These are phyloP conservation scores for Trichechus manatus DNA, from an alignment of 2,113 vertebrate genomes.

Conservation along the genomic window DNA sequence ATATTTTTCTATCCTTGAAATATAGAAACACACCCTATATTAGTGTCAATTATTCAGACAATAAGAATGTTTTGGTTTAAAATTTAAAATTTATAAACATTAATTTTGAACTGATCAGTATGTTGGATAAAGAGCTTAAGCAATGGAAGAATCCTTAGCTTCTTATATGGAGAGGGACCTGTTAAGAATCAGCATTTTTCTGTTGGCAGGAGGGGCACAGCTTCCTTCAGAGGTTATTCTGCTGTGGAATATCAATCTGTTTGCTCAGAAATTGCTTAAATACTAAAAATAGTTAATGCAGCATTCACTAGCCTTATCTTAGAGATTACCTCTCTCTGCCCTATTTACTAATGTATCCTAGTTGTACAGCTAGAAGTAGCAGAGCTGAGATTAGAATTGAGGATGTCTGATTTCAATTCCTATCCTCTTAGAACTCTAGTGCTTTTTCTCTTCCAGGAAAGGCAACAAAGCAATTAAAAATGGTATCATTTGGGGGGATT, in stretches of 20 bases:
- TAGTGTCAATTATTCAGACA: not conserved
- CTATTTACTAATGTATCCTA: not conserved
- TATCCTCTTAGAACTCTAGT: not conserved
- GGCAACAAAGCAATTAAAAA: not conserved
- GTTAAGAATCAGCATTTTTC: not conserved
- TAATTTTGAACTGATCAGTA: not conserved
- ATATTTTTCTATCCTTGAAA: conserved; percentile 22
- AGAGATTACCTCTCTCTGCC: not conserved
- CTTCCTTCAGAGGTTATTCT: not conserved
- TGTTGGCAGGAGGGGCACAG: not conserved
- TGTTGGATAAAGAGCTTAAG: not conserved
- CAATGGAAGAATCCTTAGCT: not conserved
- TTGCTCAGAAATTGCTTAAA: not conserved
- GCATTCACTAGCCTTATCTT: not conserved
- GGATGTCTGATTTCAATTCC: not conserved
- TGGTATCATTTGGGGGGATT: not conserved
- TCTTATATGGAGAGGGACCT: not conserved
- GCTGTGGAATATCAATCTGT: not conserved
- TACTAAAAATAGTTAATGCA: not conserved
- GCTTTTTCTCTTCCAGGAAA: not conserved
- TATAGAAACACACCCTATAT: not conserved
- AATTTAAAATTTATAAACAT: not conserved
- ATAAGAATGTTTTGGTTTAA: not conserved
- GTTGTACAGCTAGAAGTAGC: not conserved
- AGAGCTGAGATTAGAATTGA: not conserved